These are phyloP conservation scores for Cepaea nemoralis DNA, from an alignment of 1,140 invertebrate species.

Conservation along the genomic window DNA sequence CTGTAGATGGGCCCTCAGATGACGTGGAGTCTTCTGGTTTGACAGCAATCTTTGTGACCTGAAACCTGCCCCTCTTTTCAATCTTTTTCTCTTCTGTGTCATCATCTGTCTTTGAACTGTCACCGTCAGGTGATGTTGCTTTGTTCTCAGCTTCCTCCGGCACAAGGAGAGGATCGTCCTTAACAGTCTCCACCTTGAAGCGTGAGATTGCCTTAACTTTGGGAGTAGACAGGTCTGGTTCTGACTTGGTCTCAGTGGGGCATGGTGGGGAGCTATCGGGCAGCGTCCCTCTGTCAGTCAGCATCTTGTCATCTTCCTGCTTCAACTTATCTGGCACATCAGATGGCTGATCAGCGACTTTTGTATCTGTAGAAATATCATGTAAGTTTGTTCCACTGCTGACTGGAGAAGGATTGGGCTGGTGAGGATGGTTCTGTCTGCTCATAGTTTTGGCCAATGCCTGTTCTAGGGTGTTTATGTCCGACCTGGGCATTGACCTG, in stretches of 20 bases:
- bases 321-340: conserved; percentile 2
- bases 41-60: conserved; percentile 34
- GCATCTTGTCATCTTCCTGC: conserved; percentile 3
- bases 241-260: conserved; percentile 28
- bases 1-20: not conserved
- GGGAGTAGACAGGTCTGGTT: conserved; percentile 35
- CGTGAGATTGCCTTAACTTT: conserved; percentile 29
- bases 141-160: conserved; percentile 8
- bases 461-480: conserved; percentile 36
- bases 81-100: conserved; percentile 18
- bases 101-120: not conserved
- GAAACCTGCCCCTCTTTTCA: conserved; percentile 35
- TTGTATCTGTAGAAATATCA: not conserved
- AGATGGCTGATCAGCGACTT: not conserved
- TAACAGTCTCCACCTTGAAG: conserved; percentile 38
- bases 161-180: conserved; percentile 13
- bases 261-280: not conserved
- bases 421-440: conserved; percentile 28
- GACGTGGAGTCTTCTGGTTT: not conserved
- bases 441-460: conserved; percentile 39
- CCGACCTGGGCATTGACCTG: not conserved
- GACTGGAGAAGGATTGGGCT: conserved; percentile 14
- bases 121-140: not conserved
- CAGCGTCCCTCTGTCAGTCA: conserved; percentile 11
- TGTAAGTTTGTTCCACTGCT: conserved; percentile 26